Percentiles rank a stretch among this genome's conserved stretches.
phyloP scores from a whole-genome alignment of 1,140 invertebrate genomes.

The Thaumetopoea pityocampa region DNA sequence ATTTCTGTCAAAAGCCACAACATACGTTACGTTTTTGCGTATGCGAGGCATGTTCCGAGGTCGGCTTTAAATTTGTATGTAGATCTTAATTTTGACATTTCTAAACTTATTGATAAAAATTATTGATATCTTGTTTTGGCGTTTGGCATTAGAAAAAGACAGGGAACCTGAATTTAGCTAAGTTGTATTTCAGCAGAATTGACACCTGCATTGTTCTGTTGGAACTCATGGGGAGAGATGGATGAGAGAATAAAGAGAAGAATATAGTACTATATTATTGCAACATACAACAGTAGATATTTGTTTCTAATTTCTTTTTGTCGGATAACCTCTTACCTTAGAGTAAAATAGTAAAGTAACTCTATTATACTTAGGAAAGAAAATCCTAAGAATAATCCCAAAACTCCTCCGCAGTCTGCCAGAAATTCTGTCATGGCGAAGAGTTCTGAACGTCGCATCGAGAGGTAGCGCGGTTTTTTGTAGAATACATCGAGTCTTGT shows the following conservation, averaged over 20 bases:
- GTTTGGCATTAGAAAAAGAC: too few relatives aligned
- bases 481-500: slow-evolving; percentile 16
- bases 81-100: too few relatives aligned
- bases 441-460: slow-evolving; percentile 17
- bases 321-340: slow-evolving; percentile 10
- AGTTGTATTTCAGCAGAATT: too few relatives aligned
- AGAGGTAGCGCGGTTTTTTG: slow-evolving; percentile 11
- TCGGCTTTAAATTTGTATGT: too few relatives aligned
- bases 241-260: not conserved
- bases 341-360: slow-evolving; percentile 15
- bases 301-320: not conserved
- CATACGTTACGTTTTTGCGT: too few relatives aligned
- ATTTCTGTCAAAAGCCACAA: too few relatives aligned
- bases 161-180: too few relatives aligned
- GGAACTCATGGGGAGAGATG: too few relatives aligned
- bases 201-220: too few relatives aligned
- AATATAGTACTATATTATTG: not conserved
- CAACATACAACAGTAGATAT: not conserved
- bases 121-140: too few relatives aligned
- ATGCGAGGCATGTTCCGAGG: too few relatives aligned
- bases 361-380: slow-evolving; percentile 20
- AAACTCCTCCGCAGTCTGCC: slow-evolving; percentile 15
- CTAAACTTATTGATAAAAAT: too few relatives aligned
- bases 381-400: slow-evolving; percentile 18
- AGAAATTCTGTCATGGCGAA: slow-evolving; percentile 19